These are phyloP conservation scores for Physocephala rufipes DNA, from an alignment of 2,888 invertebrate genomes.

Conservation along the genomic window DNA sequence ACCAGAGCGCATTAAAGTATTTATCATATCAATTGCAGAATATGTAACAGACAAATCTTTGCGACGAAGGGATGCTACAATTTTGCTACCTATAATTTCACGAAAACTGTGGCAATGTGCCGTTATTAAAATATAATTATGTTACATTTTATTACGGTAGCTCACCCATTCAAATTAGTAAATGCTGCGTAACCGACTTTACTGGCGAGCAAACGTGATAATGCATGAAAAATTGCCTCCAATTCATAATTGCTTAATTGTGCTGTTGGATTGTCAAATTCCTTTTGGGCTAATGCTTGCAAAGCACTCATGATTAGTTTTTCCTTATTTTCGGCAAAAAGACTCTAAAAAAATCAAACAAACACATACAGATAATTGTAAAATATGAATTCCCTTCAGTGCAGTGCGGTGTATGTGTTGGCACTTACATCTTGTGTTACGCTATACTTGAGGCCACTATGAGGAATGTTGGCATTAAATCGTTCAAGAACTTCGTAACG, in stretches of 20 bases:
- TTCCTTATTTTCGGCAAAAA: conserved; percentile 98
- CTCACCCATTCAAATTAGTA: conserved; percentile 84
- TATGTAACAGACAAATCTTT: conserved; percentile 92
- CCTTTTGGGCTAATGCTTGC: conserved; percentile 81
- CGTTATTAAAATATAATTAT: background rate
- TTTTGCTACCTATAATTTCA: conserved; percentile 92
- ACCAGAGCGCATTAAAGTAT: conserved; percentile 99
- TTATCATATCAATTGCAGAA: conserved; percentile 96
- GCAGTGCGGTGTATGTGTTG: background rate
- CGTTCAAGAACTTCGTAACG: conserved; percentile 85
- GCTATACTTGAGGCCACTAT: conserved; percentile 95
- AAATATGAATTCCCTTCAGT: background rate
- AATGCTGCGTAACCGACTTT: conserved; percentile 98
- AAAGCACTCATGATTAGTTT: conserved; percentile 93
- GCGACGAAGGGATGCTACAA: conserved; percentile 87
- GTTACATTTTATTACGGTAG: background rate
- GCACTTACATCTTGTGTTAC: conserved; percentile 91
- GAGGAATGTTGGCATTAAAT: conserved; percentile 97
- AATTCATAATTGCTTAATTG: conserved; percentile 76
- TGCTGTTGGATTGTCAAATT: conserved; percentile 70
- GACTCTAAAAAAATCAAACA: conserved; percentile 71
- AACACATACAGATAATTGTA: no score
- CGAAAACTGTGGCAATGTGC: conserved; percentile 75
- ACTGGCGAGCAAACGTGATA: conserved; percentile 92
- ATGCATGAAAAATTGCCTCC: conserved; percentile 95